Evolutionary conservation across 30 jellyfish, hydroid and myxozoan genomes (phyloP).

Genomic region (Chrysaora quinquecirrha): DNA sequence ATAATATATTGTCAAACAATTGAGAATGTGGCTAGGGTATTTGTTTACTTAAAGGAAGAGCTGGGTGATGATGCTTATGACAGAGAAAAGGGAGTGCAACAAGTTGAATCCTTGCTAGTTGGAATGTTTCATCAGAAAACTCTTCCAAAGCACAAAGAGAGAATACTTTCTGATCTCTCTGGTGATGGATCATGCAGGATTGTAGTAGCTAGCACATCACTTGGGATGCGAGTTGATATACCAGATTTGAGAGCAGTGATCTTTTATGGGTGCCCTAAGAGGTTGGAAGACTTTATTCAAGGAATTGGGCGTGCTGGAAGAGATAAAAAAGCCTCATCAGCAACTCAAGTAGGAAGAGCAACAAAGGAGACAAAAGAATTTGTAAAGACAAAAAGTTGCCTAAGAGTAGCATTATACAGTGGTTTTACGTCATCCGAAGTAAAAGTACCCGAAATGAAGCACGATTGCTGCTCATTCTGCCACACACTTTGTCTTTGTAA

Average conservation of each 20-base stretch:
- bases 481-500: conserved; percentile 12
- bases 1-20: conserved; percentile 34
- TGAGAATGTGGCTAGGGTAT: conserved; percentile 27
- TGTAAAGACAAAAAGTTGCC: conserved; percentile 16
- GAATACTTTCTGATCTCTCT: conserved; percentile 15
- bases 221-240: conserved; percentile 39
- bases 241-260: conserved; percentile 17
- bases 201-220: conserved; percentile 38
- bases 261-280: conserved; percentile 26
- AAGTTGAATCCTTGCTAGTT: conserved; percentile 1
- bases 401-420: not conserved
- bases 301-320: conserved; percentile 44
- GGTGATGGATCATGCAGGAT: conserved; percentile 38
- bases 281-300: conserved; percentile 9
- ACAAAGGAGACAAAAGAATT: conserved; percentile 21
- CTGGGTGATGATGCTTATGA: conserved; percentile 28
- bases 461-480: conserved; percentile 28
- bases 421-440: conserved; percentile 7
- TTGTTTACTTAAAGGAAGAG: conserved; percentile 4
- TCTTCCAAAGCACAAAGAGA: conserved; percentile 17
- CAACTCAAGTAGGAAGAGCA: conserved; percentile 17
- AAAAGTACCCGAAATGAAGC: conserved; percentile 13
- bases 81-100: not conserved
- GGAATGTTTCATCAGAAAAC: conserved; percentile 35
- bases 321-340: conserved; percentile 7